Conservation (phyloP, 2,888 invertebrate genomes). For the Pherbina coryleti region DNA sequence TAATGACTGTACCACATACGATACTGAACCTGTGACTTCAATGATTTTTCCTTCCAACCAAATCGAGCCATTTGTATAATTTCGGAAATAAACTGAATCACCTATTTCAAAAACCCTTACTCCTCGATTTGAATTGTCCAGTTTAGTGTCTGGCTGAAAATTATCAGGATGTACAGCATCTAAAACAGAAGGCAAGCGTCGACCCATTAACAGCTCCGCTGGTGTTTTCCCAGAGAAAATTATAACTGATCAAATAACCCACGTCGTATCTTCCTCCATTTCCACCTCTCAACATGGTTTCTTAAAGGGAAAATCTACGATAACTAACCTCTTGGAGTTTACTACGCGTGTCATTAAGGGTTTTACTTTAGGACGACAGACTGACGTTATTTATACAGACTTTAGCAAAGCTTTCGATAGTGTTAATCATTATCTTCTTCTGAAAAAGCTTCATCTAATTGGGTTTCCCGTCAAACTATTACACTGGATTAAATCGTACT, state of each 20-base stretch:
- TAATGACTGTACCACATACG: neutral
- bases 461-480: too few relatives aligned
- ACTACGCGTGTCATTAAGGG: too few relatives aligned
- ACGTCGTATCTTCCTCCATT: neutral
- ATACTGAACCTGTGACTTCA: neutral
- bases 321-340: too few relatives aligned
- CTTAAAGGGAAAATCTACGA: conserved; percentile 21
- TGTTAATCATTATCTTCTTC: too few relatives aligned
- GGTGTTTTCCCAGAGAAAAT: neutral
- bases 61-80: neutral
- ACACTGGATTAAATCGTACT: too few relatives aligned
- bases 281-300: neutral
- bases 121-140: neutral
- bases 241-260: neutral
- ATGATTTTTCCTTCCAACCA: neutral
- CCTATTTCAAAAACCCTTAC: neutral
- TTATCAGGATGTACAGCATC: neutral
- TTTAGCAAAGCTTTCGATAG: too few relatives aligned
- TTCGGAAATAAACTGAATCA: neutral
- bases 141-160: neutral
- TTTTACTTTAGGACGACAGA: too few relatives aligned
- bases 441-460: too few relatives aligned
- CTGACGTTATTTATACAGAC: too few relatives aligned
- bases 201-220: neutral
- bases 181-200: neutral